Base-by-base conservation (phyloP, 2,113 vertebrate species). In the Uria lomvia region DNA sequence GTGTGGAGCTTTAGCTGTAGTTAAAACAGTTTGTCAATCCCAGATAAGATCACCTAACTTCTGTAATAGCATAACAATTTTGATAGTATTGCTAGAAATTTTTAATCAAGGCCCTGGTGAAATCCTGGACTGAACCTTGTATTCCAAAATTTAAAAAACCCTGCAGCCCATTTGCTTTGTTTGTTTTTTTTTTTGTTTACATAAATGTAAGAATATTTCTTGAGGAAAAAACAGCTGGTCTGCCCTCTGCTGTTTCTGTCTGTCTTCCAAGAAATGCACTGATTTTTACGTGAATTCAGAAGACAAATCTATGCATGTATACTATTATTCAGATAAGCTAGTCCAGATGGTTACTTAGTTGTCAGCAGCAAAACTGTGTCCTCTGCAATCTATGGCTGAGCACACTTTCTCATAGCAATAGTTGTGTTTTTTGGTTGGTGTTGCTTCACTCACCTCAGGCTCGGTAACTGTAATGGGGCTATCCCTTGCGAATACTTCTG, bases 381-480 rank as follows among this genome's bases (percentile, higher is more conserved):
- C 95, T 92, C 98, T 97, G 96, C 98, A 97, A 53, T 98, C 98
- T 59, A 98, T 98, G 92, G 97, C 98, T 15, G 98, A 98, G 65
- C 98, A 98, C 75, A 98, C 96, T 62, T 97, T 97, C 74, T 99
- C 98, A 92, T 98, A 99, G 98, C 98, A 99, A 79, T 98, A 99
- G 86, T 98, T 99, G 98, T 97, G 97, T 97, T 99, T 99, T 98
- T 99, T 99, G 84, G 99, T 99, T 18, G 99, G 99, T 6, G 99
- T 99, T 19, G 98, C 98, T 96, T 99, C 99, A 5, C 66, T 97
- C 71, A 98, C 98, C 79, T 99, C 99, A 8, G 98, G 98, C 94
- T 99, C 99, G 4, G 98, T 99, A 86, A 99, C 99, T 7, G 99
- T 99, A 94, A 99, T 99, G 43, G 99, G 99, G 75, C 99, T 99